Evolutionary conservation across 2,888 invertebrate species (phyloP), one percentile per base, ranked within the genome.

Genomic region (Morpho deidamia): DNA sequence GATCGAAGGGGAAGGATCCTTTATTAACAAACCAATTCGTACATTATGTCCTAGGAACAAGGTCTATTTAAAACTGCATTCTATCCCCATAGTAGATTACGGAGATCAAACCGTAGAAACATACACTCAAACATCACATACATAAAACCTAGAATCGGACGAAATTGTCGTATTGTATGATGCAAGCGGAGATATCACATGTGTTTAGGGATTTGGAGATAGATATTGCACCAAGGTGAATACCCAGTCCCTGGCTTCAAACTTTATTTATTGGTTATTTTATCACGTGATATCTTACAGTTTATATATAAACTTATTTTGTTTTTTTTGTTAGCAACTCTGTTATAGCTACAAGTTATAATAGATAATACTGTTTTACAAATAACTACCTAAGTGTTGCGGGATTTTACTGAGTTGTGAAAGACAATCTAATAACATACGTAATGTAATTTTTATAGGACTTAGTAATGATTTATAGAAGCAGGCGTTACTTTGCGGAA

Each of bases 131-230:
- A 11, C 10, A 0, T 2, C n/a, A n/a, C 49, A 14, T 3, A 32
- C 12, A 52, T 57, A 64, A 60, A 60, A 64, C 67, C 53, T 46
- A 48, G 43, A 59, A 47, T 66, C 54, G 45, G 55, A 42, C 59
- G 50, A 39, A 37, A 11, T 38, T 35, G 8, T n/a, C 32, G 61
- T 60, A 53, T 53, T 61, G 68, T 75, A 71, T 69, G 76, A 69
- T 78, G 78, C 78, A 77, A 71, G 72, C 76, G 72, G 72, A 75
- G 74, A 69, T 71, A 77, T 78, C 82, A 81, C 78, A 77, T 81
- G 84, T 72, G 71, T 71, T 69, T 56, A 54, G 69, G 71, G 82
- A 62, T 63, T 61, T 59, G 47, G 60, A 62, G 83, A 78, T 74
- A 58, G 74, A 78, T 76, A 87, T 83, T 81, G 81, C 79, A 84